Evolutionary conservation across 2,797 vertebrate species (phyloP), one percentile per base, ranked within the genome.

Genomic region (Astyanax mexicanus): DNA sequence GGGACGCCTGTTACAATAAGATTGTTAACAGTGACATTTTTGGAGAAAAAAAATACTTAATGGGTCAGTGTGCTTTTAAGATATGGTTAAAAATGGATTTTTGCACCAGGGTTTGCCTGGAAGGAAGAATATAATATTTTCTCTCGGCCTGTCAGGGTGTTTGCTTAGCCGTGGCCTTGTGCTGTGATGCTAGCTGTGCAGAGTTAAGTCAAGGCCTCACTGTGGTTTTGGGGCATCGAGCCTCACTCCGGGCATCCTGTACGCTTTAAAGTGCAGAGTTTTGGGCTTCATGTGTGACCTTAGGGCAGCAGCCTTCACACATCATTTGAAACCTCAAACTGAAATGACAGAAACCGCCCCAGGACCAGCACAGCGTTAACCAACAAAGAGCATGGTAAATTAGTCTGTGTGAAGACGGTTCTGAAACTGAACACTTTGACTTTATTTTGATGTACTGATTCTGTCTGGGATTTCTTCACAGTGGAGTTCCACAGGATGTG

Each of bases 1-100:
- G 47, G 74, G 68, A 77, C 15, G 69, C 37, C 80, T 71, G 75
- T 84, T 81, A 81, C 57, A 55, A 78, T 13, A 58, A 69, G 37
- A 81, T 69, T 78, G 82, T 79, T 83, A 79, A 83, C 75, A 74
- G 38, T 77, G 70, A 71, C 54, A 73, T 65, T 73, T 65, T 29
- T 29, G 29, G 29, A 65, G 19, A 21, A 47, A 71, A 38, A 71
- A 74, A 17, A 80, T 72, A 55, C 42, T 69, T 19, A 23, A 47
- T 58, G 42, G 47, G 47, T 44, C 66, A 51, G 35, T 45, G 27
- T 57, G 70, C 73, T 71, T 83, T 79, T 57, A 69, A 70, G 77
- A 77, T 49, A 35, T 61, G 60, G 73, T 72, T n/a, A 72, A 67
- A 72, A 61, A 72, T 47, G 27, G 52, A 23, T 52, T 69, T 40